Evolutionary conservation across 2,113 vertebrate genomes (phyloP).

Genomic region (Hepsetus odoe): DNA sequence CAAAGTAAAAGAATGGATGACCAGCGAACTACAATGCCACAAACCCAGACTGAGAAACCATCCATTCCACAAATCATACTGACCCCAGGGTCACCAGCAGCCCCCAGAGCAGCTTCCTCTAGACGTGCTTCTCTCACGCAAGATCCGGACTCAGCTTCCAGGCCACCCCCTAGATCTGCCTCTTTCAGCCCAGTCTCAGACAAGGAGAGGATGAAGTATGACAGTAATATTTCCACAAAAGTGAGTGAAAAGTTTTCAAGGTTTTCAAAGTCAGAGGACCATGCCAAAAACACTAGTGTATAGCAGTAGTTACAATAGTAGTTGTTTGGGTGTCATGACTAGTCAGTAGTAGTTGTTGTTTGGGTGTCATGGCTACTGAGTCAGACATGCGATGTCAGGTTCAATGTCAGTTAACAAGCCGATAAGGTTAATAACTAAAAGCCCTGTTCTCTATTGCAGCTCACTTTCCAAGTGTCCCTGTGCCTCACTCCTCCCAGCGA

Average conservation of each 20-base stretch:
- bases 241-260: too few species aligned
- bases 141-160: not conserved
- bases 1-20: not conserved
- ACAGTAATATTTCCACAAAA: conserved; percentile 55
- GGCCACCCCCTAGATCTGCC: conserved; percentile 59
- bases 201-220: conserved; percentile 42
- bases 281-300: too few species aligned
- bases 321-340: too few species aligned
- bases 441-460: conserved; percentile 41
- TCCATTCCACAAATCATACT: conserved; percentile 34
- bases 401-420: not conserved
- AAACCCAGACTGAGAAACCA: not conserved
- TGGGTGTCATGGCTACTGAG: not conserved
- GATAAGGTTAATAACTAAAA: not conserved
- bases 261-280: too few species aligned
- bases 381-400: too few species aligned
- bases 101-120: conserved; percentile 6
- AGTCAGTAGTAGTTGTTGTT: too few species aligned
- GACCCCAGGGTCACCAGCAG: conserved; percentile 27
- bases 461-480: conserved; percentile 71
- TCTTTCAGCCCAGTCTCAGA: conserved; percentile 59
- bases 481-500: conserved; percentile 66
- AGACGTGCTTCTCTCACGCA: conserved; percentile 34
- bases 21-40: not conserved
- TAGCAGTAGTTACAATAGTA: too few species aligned